Evolutionary conservation across 2,797 vertebrate genomes (phyloP).

Genomic region (Pogoniulus pusillus): DNA sequence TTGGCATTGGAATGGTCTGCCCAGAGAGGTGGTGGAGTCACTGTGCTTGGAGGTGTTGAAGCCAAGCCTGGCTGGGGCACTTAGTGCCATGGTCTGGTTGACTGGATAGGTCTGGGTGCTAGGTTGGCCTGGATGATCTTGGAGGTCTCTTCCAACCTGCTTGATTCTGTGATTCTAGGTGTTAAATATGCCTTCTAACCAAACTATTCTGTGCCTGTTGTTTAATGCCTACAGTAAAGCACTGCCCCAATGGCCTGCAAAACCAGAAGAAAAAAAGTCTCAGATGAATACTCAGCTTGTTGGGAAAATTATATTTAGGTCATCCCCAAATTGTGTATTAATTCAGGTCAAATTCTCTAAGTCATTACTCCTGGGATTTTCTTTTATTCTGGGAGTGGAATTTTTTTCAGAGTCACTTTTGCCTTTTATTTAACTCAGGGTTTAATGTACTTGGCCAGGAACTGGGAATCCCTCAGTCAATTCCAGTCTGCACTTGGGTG

Average conservation of each 20-base stretch:
- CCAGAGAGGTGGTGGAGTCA: too few species aligned
- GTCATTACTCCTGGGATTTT: neutral
- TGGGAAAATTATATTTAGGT: conserved; percentile 18
- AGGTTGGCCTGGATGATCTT: too few species aligned
- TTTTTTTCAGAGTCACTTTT: neutral
- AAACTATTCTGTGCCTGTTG: neutral
- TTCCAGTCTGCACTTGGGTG: neutral
- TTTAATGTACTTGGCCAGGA: neutral
- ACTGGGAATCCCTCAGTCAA: neutral
- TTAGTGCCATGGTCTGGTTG: too few species aligned
- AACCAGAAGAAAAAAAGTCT: neutral
- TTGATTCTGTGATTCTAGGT: too few species aligned
- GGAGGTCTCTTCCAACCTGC: too few species aligned
- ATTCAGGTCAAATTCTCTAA: conserved; percentile 14
- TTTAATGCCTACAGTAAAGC: neutral
- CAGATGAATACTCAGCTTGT: neutral
- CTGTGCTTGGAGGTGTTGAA: too few species aligned
- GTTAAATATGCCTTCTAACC: too few species aligned
- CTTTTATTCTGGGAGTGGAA: neutral
- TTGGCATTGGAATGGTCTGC: too few species aligned
- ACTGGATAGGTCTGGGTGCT: too few species aligned
- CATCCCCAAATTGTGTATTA: neutral
- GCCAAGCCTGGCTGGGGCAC: too few species aligned
- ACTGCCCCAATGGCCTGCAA: neutral
- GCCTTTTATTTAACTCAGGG: neutral